Evolutionary conservation across 2,888 invertebrate genomes (phyloP), one percentile per base, ranked within the genome.

Genomic region (Morpho achilles): DNA sequence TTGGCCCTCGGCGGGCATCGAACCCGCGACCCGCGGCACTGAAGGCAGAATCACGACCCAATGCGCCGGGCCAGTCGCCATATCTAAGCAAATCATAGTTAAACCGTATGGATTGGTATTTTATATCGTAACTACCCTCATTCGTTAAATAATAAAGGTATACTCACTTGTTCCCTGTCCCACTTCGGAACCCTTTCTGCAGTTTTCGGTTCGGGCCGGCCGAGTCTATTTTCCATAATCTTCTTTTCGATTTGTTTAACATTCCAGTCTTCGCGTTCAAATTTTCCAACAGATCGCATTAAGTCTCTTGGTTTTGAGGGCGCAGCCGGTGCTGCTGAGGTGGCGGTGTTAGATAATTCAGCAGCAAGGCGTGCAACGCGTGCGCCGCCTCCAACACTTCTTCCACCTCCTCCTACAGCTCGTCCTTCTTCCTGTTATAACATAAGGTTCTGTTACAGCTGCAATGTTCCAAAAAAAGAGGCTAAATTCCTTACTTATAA

Each of bases 231-330:
- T 76, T 96, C 95, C 71, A 93, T 91, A 42, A 97, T 97, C 84
- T 97, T 97, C 77, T 96, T 94, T 76, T 98, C 97, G 41, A 98
- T 96, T 80, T 96, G 95, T 68, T 95, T 95, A 43, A 97, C 94
- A 82, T 97, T 97, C 97, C 97, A 97, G 81, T 98, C 97, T 59
- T 93, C 95, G 61, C 95, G 94, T 76, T 97, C 97, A 66, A 97
- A 96, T 86, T 96, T 96, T 55, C 97, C 97, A 62, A 97, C 96
- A 49, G 97, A 96, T 63, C 97, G 92, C 82, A 96, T 91, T 62
- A 97, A 90, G 83, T 97, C 97, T 81, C 95, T 96, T 1, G 96
- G 97, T 78, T 97, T 97, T 10, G 80, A 75, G 0, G 82, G 64
- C 8, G 74, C 71, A 69, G 95, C 95, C 23, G 94, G 93, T 0